Percentiles rank a stretch among this genome's conserved stretches.
These are phyloP conservation scores for Cyanoliseus patagonus DNA, from an alignment of 2,113 vertebrate species.

Conservation along the genomic window DNA sequence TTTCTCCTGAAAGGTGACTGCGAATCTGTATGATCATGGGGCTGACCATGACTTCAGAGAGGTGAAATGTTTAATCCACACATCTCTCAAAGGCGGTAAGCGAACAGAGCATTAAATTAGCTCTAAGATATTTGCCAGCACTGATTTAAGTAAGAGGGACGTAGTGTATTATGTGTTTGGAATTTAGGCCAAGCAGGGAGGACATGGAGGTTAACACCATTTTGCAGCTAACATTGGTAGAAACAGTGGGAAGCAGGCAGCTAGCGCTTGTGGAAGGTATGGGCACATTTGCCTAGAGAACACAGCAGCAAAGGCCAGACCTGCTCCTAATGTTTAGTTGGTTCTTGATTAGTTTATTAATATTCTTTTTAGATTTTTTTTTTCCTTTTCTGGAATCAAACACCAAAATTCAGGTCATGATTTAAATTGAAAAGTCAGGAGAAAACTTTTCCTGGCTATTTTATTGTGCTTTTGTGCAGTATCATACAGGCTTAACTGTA, in stretches of 20 bases:
- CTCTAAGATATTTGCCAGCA: not conserved
- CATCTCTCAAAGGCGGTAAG: not conserved
- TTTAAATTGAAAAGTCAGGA: not conserved
- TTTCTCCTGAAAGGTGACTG: not conserved
- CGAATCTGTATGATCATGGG: not conserved
- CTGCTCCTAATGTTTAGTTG: not conserved
- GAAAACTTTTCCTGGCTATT: not conserved
- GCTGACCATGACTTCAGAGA: not conserved
- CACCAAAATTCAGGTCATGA: not conserved
- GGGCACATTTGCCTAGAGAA: not conserved
- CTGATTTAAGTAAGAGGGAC: slow-evolving; percentile 9
- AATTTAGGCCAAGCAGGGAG: slow-evolving; percentile 24
- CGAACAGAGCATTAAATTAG: slow-evolving; percentile 23
- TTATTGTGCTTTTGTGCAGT: not conserved
- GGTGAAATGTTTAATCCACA: slow-evolving; percentile 20
- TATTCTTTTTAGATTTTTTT: not conserved
- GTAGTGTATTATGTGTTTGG: not conserved
- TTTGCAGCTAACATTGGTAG: not conserved
- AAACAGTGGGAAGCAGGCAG: not conserved
- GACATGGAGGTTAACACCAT: fast-evolving
- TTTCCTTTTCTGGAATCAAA: not conserved
- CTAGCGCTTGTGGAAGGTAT: not conserved
- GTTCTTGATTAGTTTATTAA: not conserved
- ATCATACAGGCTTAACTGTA: not conserved
- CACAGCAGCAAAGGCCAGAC: not conserved